Conservation (phyloP, 2,797 vertebrate genomes). For the Setipinna tenuifilis region DNA sequence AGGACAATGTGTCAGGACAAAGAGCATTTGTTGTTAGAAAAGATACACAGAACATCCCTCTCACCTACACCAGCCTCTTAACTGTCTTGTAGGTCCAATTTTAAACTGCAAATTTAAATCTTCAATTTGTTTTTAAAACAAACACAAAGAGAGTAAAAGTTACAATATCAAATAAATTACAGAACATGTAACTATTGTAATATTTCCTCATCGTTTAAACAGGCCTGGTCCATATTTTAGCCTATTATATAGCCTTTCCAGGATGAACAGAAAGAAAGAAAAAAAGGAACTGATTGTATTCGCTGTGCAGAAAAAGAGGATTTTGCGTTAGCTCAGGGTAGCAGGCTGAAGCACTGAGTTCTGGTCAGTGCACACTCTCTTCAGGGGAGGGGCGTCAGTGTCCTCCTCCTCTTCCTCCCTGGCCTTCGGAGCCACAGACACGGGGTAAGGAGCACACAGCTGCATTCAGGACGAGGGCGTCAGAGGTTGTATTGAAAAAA, state of each 20-base stretch:
- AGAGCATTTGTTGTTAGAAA: background rate
- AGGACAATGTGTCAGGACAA: background rate
- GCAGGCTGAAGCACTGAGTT: slow-evolving; percentile 72
- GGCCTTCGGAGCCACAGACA: slow-evolving; percentile 11
- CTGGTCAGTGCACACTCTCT: slow-evolving; percentile 84
- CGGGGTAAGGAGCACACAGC: background rate
- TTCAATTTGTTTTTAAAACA: background rate
- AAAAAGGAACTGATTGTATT: background rate
- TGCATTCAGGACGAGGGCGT: background rate
- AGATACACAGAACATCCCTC: background rate
- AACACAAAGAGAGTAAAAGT: slow-evolving; percentile 2
- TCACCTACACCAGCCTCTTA: background rate
- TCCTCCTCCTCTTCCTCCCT: slow-evolving; percentile 76
- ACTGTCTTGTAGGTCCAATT: background rate
- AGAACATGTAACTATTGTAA: background rate
- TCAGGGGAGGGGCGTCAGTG: slow-evolving; percentile 78
- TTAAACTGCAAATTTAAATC: background rate
- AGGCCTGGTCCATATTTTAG: slow-evolving; percentile 36
- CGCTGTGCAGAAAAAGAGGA: slow-evolving; percentile 34
- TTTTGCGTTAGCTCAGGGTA: slow-evolving; percentile 76
- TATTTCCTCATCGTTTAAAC: slow-evolving; percentile 7
- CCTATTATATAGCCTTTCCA: slow-evolving; percentile 36
- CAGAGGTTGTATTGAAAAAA: background rate
- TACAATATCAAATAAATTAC: slow-evolving; percentile 16
- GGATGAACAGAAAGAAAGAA: slow-evolving; percentile 28